phyloP scores from a whole-genome alignment of 2,888 invertebrate genomes.

The Phytoseiulus persimilis region DNA sequence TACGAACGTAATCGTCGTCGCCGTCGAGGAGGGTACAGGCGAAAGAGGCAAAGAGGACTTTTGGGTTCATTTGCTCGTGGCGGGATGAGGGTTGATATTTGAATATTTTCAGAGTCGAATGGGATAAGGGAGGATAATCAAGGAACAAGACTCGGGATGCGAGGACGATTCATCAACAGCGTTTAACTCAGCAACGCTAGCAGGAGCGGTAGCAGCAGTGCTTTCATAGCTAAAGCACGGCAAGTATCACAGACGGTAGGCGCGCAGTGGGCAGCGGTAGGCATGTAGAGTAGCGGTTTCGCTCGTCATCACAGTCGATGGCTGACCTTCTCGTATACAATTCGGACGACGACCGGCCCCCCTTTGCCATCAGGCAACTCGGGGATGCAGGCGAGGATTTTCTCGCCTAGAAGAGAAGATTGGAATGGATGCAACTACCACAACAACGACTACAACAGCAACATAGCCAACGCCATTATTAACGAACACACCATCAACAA shows the following conservation, averaged over 20 bases:
- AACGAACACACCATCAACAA: background rate
- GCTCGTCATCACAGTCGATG: slow-evolving; percentile 24
- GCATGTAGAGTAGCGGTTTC: background rate
- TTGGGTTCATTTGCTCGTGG: background rate
- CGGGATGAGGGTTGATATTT: background rate
- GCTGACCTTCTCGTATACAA: slow-evolving; percentile 37
- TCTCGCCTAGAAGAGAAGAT: slow-evolving; percentile 36
- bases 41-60: background rate
- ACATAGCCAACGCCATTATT: background rate
- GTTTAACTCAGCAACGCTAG: background rate
- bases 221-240: background rate
- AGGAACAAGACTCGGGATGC: background rate
- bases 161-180: background rate
- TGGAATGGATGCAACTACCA: slow-evolving; percentile 14
- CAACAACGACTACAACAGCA: slow-evolving; percentile 9
- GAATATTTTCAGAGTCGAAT: background rate
- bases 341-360: slow-evolving; percentile 37
- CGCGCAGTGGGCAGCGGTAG: background rate
- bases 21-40: background rate
- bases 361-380: slow-evolving; percentile 35
- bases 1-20: background rate
- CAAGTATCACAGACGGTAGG: background rate
- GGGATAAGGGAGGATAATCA: background rate
- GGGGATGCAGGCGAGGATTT: slow-evolving; percentile 38
- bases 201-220: background rate